phyloP scores from a whole-genome alignment of 64 coral and sea anemone species.

The Porites australiensis region DNA sequence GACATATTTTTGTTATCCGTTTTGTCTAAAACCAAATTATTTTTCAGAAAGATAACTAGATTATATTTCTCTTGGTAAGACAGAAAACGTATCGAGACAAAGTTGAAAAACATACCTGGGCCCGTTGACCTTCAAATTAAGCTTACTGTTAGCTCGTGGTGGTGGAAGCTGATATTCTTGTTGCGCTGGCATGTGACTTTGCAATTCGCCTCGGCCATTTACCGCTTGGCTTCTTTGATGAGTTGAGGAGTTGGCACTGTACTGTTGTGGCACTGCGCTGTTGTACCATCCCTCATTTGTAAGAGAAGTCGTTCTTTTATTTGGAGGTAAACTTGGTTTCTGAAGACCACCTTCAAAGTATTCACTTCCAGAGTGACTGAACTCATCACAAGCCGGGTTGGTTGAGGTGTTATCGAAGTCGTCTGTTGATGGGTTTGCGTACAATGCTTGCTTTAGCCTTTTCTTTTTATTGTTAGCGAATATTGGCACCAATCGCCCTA shows the following conservation, averaged over 20 bases:
- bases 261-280: background rate
- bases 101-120: conserved; percentile 4
- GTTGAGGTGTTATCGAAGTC: background rate
- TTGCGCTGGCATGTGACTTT: background rate
- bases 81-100: background rate
- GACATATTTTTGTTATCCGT: too few relatives aligned
- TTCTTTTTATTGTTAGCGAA: conserved; percentile 69
- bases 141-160: background rate
- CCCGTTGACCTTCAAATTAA: background rate
- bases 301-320: background rate
- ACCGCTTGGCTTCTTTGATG: background rate
- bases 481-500: conserved; percentile 65
- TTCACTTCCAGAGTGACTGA: background rate
- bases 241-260: too few relatives aligned
- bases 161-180: background rate
- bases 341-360: background rate
- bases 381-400: background rate
- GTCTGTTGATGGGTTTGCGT: conserved; percentile 59
- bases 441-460: conserved; percentile 71
- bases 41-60: too few relatives aligned
- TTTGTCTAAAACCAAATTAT: too few relatives aligned
- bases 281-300: background rate
- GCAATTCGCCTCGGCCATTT: background rate
- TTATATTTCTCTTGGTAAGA: too few relatives aligned
- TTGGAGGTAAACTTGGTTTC: conserved; percentile 11